Evolutionary conservation across 2,797 vertebrate genomes (phyloP), one percentile per base, ranked within the genome.

Genomic region (Enteromius anoplus): DNA sequence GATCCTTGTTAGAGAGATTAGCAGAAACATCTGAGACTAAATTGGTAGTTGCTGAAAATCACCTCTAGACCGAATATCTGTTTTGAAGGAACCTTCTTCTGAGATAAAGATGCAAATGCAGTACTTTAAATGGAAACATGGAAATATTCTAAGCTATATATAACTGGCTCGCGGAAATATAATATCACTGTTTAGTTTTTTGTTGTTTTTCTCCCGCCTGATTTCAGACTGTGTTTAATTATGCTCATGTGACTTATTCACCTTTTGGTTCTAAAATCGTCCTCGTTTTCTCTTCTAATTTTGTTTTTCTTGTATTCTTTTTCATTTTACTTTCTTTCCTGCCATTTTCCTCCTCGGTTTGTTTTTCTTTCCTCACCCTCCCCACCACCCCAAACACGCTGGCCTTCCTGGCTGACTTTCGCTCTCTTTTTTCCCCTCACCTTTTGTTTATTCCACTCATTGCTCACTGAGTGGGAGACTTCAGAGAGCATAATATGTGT

Each of bases 401-500:
- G 77, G 77, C 78, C 69, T 85, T 83, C 70, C 81, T 85, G 70
- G 23, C 53, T 45, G 83, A 82, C 65, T 85, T 60, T 83, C 78
- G 37, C 72, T 80, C 77, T 69, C 78, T 82, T 29, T 78, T 86
- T 80, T 69, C 1, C 1, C 78, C 60, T 86, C 80, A 5, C 47
- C 64, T 58, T 71, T 23, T 82, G 66, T 62, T 77, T 26, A 55
- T 77, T 65, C 34, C 40, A 21, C 65, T 77, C 68, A 70, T 70
- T 86, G 71, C 83, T 81, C 45, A 45, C 32, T 29, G 55, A 75
- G 45, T 80, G 65, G 65, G 65, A 84, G 85, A 77, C 47, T 84
- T 81, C 15, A 68, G 75, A 82, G 40, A 69, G 85, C 80, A 87
- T 87, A 86, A 88, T 84, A 81, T 83, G 75, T 29, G 7, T 86